phyloP scores from a whole-genome alignment of 2,113 vertebrate species.

The Myanophis thanlyinensis region DNA sequence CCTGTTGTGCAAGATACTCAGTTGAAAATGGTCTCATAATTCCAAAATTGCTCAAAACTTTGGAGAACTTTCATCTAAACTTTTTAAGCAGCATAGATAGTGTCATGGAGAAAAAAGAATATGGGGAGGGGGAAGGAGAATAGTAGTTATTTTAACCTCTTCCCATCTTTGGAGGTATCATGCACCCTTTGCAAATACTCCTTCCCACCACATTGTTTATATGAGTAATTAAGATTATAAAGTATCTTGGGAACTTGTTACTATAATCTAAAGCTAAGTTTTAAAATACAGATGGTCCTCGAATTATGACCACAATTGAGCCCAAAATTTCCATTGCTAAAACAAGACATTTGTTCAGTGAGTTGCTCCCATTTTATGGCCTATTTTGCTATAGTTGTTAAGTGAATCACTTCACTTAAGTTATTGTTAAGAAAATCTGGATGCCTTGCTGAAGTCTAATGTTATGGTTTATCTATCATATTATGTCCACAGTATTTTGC shows the following conservation, averaged over 20 bases:
- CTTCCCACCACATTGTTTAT: not conserved
- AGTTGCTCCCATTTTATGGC: not conserved
- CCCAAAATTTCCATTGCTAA: not conserved
- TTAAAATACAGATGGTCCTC: not conserved
- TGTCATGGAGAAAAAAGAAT: not conserved
- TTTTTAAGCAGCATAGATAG: not conserved
- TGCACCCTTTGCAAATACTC: not conserved
- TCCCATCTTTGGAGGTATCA: not conserved
- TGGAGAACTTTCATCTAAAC: not conserved
- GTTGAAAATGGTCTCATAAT: not conserved
- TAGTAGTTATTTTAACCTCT: not conserved
- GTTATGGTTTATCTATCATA: no score
- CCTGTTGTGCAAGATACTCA: not conserved
- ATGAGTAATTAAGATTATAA: not conserved
- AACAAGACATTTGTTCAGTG: not conserved
- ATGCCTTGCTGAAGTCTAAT: no score
- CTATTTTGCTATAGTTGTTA: not conserved
- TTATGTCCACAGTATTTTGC: no score
- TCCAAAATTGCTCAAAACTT: not conserved
- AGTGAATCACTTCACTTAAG: not conserved
- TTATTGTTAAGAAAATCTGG: not conserved
- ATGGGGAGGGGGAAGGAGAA: not conserved
- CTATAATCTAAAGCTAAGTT: not conserved
- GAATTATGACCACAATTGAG: not conserved
- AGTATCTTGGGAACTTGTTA: not conserved